Conservation (phyloP, 1,140 invertebrate species). For the Olivierus martensii region DNA sequence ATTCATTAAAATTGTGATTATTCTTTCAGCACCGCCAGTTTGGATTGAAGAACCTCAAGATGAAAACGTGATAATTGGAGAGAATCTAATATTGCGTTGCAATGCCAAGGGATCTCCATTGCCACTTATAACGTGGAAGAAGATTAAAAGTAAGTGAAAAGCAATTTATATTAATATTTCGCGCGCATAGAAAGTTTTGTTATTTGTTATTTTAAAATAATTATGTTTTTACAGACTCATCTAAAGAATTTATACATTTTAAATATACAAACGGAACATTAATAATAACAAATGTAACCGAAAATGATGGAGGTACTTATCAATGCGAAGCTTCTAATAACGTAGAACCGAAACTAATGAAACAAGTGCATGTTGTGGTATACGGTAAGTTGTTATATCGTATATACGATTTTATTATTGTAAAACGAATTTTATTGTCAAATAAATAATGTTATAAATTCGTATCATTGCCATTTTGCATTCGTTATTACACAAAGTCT, state of each 20-base stretch:
- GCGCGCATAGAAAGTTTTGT: too few relatives aligned
- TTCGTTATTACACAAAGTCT: too few relatives aligned
- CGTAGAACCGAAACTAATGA: slow-evolving; percentile 47
- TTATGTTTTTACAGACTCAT: too few relatives aligned
- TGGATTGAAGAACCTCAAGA: too few relatives aligned
- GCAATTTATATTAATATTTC: too few relatives aligned
- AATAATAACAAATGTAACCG: slow-evolving; percentile 62
- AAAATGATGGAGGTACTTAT: slow-evolving; percentile 69
- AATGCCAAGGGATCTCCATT: slow-evolving; percentile 13
- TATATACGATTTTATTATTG: too few relatives aligned
- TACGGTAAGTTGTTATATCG: slow-evolving; percentile 9
- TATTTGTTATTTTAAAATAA: too few relatives aligned
- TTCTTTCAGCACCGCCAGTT: background rate
- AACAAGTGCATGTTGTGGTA: slow-evolving; percentile 5
- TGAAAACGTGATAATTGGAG: too few relatives aligned
- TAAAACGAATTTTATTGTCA: too few relatives aligned
- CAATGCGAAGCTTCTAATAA: slow-evolving; percentile 82
- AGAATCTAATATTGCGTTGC: slow-evolving; percentile 19
- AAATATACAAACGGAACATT: slow-evolving; percentile 27
- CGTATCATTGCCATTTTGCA: too few relatives aligned
- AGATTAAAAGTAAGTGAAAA: background rate
- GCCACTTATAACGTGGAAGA: slow-evolving; percentile 14
- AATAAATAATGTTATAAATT: too few relatives aligned
- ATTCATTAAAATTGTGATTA: slow-evolving; percentile 2
- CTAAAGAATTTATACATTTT: too few relatives aligned